A percentile compares a stretch with the other conserved stretches of the same genome.
These are phyloP conservation scores for Stichodactyla helianthus DNA, from an alignment of 64 coral and sea anemone species.

Conservation along the genomic window DNA sequence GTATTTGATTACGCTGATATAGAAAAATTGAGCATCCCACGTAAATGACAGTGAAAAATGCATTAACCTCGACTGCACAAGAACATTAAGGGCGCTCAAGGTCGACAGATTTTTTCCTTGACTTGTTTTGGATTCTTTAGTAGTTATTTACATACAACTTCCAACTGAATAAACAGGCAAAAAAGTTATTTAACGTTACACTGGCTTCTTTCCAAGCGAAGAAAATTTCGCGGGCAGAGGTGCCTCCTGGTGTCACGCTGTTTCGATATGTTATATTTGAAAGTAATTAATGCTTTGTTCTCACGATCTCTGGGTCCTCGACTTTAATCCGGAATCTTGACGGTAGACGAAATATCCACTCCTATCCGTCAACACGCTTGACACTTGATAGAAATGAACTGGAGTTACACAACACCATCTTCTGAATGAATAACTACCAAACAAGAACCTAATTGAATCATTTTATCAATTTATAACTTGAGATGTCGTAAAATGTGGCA, in stretches of 20 bases:
- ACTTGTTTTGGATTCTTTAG: background rate
- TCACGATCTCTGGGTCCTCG: background rate
- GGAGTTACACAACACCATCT: background rate
- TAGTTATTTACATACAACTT: background rate
- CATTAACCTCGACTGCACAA: background rate
- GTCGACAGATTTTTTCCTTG: background rate
- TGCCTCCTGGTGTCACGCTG: background rate
- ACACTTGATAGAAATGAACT: background rate
- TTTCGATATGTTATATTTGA: background rate
- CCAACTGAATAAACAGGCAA: background rate
- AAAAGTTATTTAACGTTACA: background rate
- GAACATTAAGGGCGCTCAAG: background rate
- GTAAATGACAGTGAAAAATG: background rate
- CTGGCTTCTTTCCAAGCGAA: background rate
- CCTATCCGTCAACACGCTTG: background rate
- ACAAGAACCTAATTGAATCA: no score
- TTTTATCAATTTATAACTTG: no score
- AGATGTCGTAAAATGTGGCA: no score
- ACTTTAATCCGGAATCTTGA: constrained; percentile 4
- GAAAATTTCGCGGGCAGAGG: background rate
- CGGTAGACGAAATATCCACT: background rate
- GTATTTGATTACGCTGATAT: background rate
- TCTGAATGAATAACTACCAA: background rate
- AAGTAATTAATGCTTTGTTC: background rate
- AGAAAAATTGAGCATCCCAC: background rate